These are phyloP conservation scores for Charadrius vociferus DNA, from an alignment of 2,113 vertebrate genomes.

Conservation along the genomic window DNA sequence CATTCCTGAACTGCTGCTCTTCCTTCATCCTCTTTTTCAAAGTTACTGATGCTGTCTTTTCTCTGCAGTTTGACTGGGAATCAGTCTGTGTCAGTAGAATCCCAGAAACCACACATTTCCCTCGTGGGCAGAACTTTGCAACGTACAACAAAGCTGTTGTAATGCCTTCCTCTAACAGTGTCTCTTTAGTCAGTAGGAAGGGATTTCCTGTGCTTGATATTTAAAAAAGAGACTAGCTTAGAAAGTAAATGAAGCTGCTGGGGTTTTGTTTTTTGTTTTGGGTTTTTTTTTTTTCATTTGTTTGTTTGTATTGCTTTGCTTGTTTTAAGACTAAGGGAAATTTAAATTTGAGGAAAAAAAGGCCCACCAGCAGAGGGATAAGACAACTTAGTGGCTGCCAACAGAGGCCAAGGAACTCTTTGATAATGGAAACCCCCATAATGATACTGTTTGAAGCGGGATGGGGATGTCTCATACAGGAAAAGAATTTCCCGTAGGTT, in stretches of 20 bases:
- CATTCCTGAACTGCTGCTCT: slow-evolving; percentile 21
- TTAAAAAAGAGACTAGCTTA: not conserved
- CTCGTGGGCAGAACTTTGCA: not conserved
- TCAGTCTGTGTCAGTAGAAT: not conserved
- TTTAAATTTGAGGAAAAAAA: not conserved
- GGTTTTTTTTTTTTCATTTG: not conserved
- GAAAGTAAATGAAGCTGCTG: not conserved
- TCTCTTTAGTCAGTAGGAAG: not conserved
- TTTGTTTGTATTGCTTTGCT: not conserved
- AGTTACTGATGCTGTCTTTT: not conserved
- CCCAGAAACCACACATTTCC: not conserved
- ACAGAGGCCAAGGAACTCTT: not conserved
- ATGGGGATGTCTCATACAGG: not conserved
- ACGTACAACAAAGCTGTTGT: not conserved
- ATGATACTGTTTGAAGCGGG: not conserved
- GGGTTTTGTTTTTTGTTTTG: too few relatives aligned
- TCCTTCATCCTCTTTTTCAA: not conserved
- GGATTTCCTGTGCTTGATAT: not conserved
- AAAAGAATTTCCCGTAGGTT: not conserved
- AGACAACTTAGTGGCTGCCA: not conserved
- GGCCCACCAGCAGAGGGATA: not conserved
- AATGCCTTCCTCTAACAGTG: not conserved
- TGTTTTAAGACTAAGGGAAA: not conserved
- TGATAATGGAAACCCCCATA: not conserved
- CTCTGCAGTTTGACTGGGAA: not conserved